phyloP scores from a whole-genome alignment of 92 coral and sea anemone species.

The Zoanthus solanderi region DNA sequence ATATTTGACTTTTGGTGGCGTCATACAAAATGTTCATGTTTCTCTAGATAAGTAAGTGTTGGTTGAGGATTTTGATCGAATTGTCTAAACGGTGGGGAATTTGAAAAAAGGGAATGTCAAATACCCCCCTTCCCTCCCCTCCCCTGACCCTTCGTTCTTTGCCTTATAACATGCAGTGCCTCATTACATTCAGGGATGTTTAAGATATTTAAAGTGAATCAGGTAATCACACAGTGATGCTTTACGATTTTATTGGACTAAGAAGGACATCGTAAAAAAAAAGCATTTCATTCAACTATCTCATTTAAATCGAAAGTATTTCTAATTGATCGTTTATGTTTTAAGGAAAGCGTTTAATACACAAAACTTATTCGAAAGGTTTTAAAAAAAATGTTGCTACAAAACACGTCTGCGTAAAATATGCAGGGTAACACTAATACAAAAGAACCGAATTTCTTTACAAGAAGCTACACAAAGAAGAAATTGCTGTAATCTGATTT shows the following conservation, averaged over 20 bases:
- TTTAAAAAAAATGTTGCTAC: constrained; percentile 29
- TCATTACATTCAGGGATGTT: neutral
- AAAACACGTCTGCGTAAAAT: constrained; percentile 30
- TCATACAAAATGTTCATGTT: too few species aligned
- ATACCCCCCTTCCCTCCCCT: too few species aligned
- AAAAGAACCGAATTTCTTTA: neutral
- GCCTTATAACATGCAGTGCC: too few species aligned
- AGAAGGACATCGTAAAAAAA: neutral
- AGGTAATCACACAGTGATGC: neutral
- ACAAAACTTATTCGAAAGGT: neutral
- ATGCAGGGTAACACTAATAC: constrained; percentile 1
- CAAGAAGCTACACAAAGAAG: neutral
- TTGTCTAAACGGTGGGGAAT: too few species aligned
- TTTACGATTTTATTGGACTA: neutral
- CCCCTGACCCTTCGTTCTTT: too few species aligned
- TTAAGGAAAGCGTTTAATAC: neutral
- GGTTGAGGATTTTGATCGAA: too few species aligned
- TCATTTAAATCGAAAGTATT: neutral
- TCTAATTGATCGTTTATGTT: neutral
- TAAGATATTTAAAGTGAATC: neutral
- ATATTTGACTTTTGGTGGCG: too few species aligned
- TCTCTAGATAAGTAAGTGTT: too few species aligned
- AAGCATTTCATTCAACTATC: neutral
- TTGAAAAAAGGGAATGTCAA: too few species aligned
- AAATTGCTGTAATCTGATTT: neutral